Conservation (phyloP, 1,140 invertebrate genomes). For the Drosophila nebulosa region DNA sequence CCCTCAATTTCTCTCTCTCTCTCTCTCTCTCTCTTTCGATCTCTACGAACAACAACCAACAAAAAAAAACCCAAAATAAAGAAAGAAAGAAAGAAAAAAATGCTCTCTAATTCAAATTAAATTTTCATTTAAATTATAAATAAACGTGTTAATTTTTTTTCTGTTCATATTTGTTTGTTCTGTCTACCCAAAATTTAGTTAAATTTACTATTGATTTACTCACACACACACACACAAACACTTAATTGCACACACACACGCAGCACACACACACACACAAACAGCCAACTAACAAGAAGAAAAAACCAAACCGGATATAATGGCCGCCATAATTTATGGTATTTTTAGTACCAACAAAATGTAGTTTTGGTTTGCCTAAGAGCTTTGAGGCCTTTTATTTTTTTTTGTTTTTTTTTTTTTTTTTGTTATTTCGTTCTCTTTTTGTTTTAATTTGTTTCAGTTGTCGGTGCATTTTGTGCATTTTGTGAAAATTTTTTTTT, state of each 20-base stretch:
- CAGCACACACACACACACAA: neutral
- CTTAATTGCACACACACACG: constrained; percentile 4
- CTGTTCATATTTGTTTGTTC: neutral
- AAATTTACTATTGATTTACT: constrained; percentile 41
- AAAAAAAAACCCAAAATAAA: constrained; percentile 33
- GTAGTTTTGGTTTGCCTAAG: constrained; percentile 13
- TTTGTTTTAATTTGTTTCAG: constrained; percentile 13
- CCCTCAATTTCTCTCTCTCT: neutral
- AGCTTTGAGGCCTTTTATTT: constrained; percentile 49
- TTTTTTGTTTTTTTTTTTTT: constrained; percentile 11
- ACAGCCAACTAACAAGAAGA: constrained; percentile 2
- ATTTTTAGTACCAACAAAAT: constrained; percentile 23
- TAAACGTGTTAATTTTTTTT: constrained; percentile 16
- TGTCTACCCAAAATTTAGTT: constrained; percentile 18
- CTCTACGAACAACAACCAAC: neutral
- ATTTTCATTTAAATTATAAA: constrained; percentile 38
- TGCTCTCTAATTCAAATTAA: constrained; percentile 45
- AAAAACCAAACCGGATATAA: constrained; percentile 25
- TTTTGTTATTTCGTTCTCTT: constrained; percentile 19
- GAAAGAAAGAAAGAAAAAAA: constrained; percentile 34
- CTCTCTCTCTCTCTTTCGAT: neutral
- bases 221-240: constrained; percentile 32
- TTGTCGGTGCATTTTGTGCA: constrained; percentile 56
- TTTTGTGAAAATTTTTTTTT: constrained; percentile 10
- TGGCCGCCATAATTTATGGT: constrained; percentile 42